A percentile compares a stretch with the other conserved stretches of the same genome.
phyloP scores from a whole-genome alignment of 2,888 invertebrate species.

The Pachliopta kotzebuea region DNA sequence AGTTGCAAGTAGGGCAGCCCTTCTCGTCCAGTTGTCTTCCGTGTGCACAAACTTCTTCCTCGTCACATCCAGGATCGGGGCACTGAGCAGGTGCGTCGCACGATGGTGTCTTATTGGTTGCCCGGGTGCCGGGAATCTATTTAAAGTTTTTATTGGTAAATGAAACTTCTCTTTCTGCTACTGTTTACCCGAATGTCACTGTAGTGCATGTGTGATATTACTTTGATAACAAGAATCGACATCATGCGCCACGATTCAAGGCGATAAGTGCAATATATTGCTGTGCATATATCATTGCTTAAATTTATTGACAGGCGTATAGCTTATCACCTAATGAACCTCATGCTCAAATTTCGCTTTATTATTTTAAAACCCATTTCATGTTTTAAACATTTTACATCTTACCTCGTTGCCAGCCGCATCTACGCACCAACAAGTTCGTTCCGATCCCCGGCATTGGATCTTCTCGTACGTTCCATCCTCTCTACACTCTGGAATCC shows the following conservation, averaged over 20 bases:
- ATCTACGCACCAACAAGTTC: constrained; percentile 92
- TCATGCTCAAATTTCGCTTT: too few species aligned
- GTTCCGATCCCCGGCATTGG: constrained; percentile 86
- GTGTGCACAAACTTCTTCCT: constrained; percentile 55
- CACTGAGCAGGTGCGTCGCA: constrained; percentile 59
- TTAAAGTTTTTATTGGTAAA: not conserved
- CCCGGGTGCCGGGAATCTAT: constrained; percentile 82
- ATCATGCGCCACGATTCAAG: too few species aligned
- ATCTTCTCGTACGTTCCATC: constrained; percentile 86
- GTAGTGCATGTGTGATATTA: too few species aligned
- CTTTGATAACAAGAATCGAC: not conserved
- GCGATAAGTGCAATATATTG: not conserved
- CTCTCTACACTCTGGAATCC: constrained; percentile 86
- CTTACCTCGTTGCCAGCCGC: constrained; percentile 84
- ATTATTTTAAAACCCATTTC: too few species aligned
- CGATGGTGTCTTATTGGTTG: constrained; percentile 78
- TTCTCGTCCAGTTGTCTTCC: constrained; percentile 64
- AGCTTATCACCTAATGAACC: too few species aligned
- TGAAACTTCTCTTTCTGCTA: too few species aligned
- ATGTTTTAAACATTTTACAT: not conserved
- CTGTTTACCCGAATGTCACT: too few species aligned
- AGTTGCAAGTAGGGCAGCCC: constrained; percentile 88
- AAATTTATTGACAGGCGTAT: not conserved
- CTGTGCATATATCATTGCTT: not conserved
- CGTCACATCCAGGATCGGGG: constrained; percentile 52